phyloP scores from a whole-genome alignment of 2,113 vertebrate species.

The Polypterus senegalus region DNA sequence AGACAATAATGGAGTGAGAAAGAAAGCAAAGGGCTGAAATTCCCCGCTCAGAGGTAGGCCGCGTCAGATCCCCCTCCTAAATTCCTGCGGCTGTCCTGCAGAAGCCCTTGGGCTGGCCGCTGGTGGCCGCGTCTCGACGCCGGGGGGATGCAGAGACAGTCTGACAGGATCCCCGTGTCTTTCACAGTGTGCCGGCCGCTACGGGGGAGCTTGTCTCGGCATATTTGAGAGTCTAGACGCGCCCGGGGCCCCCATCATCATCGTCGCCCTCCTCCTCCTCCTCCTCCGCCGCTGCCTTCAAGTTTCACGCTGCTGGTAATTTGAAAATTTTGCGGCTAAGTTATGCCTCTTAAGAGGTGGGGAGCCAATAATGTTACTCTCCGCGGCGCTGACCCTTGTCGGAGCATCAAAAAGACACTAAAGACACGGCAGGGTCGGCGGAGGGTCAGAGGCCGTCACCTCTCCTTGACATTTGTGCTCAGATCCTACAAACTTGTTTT shows the following conservation, averaged over 20 bases:
- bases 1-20: constrained; percentile 43
- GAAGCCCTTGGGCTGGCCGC: constrained; percentile 46
- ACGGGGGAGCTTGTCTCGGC: constrained; percentile 38
- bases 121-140: constrained; percentile 52
- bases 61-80: constrained; percentile 50
- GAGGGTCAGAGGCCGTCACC: constrained; percentile 53
- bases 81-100: constrained; percentile 54
- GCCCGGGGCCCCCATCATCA: constrained; percentile 26
- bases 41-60: constrained; percentile 58
- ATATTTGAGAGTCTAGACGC: constrained; percentile 38
- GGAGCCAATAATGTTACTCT: constrained; percentile 36
- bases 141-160: constrained; percentile 29
- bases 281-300: constrained; percentile 31
- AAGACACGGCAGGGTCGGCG: constrained; percentile 40
- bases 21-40: constrained; percentile 52
- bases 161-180: constrained; percentile 44
- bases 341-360: constrained; percentile 31
- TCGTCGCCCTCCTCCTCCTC: constrained; percentile 11
- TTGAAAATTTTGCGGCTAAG: constrained; percentile 51
- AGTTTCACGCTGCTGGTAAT: constrained; percentile 57
- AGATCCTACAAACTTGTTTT: constrained; percentile 50
- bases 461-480: constrained; percentile 42
- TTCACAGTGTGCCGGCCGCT: constrained; percentile 33
- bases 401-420: constrained; percentile 34
- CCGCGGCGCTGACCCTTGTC: constrained; percentile 29